phyloP scores from a whole-genome alignment of 2,113 vertebrate species.

The Phylloscopus whistleri region DNA sequence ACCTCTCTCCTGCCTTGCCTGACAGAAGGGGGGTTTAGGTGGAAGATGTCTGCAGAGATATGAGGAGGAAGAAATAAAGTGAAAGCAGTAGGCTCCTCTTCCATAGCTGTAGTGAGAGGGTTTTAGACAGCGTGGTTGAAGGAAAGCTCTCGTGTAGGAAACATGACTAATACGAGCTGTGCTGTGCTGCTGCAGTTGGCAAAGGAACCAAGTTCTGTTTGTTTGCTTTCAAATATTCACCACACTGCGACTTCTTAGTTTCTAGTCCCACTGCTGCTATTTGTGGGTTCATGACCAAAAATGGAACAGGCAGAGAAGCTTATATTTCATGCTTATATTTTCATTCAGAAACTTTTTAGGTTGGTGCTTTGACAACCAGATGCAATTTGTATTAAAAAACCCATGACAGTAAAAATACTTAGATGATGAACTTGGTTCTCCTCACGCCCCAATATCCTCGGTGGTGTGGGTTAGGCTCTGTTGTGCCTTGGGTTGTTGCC shows the following conservation, averaged over 20 bases:
- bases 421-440: neutral
- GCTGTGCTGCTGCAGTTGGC: neutral
- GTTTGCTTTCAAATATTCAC: neutral
- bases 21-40: neutral
- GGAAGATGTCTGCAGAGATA: neutral
- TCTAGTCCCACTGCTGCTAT: neutral
- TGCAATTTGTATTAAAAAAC: neutral
- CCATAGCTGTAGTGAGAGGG: neutral
- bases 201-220: neutral
- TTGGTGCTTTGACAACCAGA: neutral
- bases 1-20: neutral
- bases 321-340: neutral
- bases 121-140: neutral
- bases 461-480: neutral
- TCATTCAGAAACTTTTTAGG: neutral
- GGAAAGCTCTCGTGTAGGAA: neutral
- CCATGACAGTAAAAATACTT: neutral
- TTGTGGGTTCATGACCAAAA: neutral
- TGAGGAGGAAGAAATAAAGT: neutral
- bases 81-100: neutral
- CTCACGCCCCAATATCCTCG: rapidly evolving
- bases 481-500: neutral
- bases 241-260: rapidly evolving
- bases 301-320: neutral
- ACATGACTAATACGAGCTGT: neutral